Base-by-base conservation (phyloP, 2,888 invertebrate genomes). In the Craniophora ligustri region DNA sequence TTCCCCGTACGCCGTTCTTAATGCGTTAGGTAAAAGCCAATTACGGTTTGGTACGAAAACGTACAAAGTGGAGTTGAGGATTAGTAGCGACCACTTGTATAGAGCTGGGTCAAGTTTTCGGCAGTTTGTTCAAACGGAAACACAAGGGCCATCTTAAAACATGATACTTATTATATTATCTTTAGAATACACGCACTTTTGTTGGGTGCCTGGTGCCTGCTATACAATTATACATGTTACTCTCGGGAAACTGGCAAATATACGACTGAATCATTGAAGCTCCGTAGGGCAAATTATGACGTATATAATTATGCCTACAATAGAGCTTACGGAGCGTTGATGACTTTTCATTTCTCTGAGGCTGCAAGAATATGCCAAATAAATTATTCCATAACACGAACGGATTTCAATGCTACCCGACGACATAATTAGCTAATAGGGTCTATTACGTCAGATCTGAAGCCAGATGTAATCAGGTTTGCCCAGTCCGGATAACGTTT, bases 21-120 rank as follows among this genome's bases (percentile, higher is more conserved):
- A 77, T 74, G 69, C 66, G 70, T 75, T 69, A 75, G 67, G 72
- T 75, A 69, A 75, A 73, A 69, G 72, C 63, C 66, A 77, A 77
- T 77, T 75, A 73, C 67, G 64, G 64, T 69, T 49, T 35, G 35
- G 54, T 61, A 69, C 55, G 67, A 67, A 62, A 62, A 67, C 54
- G 67, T 62, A 67, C 62, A 61, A 67, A 67, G 57, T 62, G 57
- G 50, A 67, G 48, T 42, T 21, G 39, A 47, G 48, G 64, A 61
- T 71, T 72, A 64, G 42, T 48, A 35, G 41, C 41, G 36, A 42
- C 35, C 54, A 48, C 55, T 67, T 55, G 47, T 49, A 18, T 46
- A 36, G 48, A 55, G 61, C 51, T 21, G 47, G 67, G 47, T 50
- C 49, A 67, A 70, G 56, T 44, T 45, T 58, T 48, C 28, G 42